These are phyloP conservation scores for Hippasteria phrygiana DNA, from an alignment of 53 echinoderm and acorn worm species.

Conservation along the genomic window DNA sequence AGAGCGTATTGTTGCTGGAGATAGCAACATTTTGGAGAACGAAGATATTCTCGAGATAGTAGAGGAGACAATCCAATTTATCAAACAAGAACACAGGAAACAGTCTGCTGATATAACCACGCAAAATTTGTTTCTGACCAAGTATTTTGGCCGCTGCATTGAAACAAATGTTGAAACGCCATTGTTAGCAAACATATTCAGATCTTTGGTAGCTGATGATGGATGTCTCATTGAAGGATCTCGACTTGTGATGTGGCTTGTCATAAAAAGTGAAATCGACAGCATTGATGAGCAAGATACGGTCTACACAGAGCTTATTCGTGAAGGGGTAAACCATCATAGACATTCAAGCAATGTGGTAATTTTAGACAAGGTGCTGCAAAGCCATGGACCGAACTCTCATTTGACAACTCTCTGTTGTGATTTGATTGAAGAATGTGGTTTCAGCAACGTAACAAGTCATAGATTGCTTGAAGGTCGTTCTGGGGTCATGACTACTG, in stretches of 20 bases:
- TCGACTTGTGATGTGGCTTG: slow-evolving; percentile 38
- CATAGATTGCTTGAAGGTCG: not conserved
- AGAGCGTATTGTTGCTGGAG: not conserved
- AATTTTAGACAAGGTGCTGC: slow-evolving; percentile 30
- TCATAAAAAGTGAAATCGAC: slow-evolving; percentile 61
- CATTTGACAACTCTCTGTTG: slow-evolving; percentile 53
- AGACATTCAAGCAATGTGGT: not conserved
- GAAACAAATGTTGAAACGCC: slow-evolving; percentile 60
- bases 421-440: slow-evolving; percentile 62
- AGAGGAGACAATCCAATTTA: not conserved
- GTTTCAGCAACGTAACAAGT: slow-evolving; percentile 49
- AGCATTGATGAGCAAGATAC: slow-evolving; percentile 16
- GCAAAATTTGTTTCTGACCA: slow-evolving; percentile 40
- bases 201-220: slow-evolving; percentile 2
- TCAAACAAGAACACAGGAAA: not conserved
- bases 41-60: slow-evolving; percentile 47
- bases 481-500: not conserved
- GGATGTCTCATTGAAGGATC: slow-evolving; percentile 56
- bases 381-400: slow-evolving; percentile 1
- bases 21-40: slow-evolving; percentile 14
- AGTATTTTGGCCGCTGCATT: slow-evolving; percentile 61
- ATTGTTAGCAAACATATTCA: slow-evolving; percentile 40
- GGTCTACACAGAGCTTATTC: slow-evolving; percentile 16
- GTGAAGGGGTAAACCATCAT: slow-evolving; percentile 12
- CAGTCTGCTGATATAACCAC: not conserved